Evolutionary conservation across 1,140 invertebrate genomes (phyloP), one percentile per base, ranked within the genome.

Genomic region (Pseudomyrmex dendroicus): DNA sequence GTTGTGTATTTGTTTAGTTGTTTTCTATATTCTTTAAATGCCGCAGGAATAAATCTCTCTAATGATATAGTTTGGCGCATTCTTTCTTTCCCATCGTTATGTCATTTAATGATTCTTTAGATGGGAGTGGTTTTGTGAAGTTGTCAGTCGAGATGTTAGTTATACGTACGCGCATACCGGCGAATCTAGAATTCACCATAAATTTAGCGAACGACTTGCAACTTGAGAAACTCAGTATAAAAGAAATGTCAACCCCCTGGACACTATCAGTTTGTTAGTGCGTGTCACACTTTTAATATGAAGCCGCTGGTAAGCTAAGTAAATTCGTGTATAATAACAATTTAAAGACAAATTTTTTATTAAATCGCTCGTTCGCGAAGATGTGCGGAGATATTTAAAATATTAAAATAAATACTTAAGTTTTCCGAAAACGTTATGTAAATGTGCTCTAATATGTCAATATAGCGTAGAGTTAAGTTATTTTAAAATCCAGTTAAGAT

Each of bases 301-400:
- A 92, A 91, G 82, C 74, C 90, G 20, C 74, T 91, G 91, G 92
- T 92, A 91, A 92, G 89, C 25, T 17, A 20, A 35, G 9, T 67
- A 22, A 46, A 57, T 35, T 82, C 4, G 4, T 44, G 20, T 48
- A 22, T 1, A 22, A 46, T 4, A 62, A 2, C 35, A 44, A 20
- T 50, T 12, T 2, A 52, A 67, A 77, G 13, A 2, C 17, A 13
- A 66, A 56, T 57, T 56, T n/a, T n/a, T 56, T 22, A 77, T 44
- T 35, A 35, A 4, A 35, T 3, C 8, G 48, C 15, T 54, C n/a
- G 25, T n/a, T 5, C 17, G 22, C 48, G 8, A 76, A 13, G 54
- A 15, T 35, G 5, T 35, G 4, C 35, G 35, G 35, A 35, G 35
- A 35, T 35, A 35, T 35, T 35, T 35, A 35, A 35, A 0, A 35